phyloP scores from a whole-genome alignment of 2,888 invertebrate genomes.

The Sphinx pinastri region DNA sequence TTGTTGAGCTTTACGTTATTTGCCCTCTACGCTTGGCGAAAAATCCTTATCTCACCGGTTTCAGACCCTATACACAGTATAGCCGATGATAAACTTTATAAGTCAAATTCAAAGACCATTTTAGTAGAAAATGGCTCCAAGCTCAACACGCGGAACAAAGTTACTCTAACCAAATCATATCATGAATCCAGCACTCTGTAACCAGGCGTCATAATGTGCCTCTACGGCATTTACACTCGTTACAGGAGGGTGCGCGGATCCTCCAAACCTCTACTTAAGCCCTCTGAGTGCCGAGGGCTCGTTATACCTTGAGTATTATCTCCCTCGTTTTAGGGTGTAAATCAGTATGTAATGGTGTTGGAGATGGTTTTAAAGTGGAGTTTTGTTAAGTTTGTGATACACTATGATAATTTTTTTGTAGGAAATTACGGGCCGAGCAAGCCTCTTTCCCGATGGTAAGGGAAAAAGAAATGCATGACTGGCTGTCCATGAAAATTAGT shows the following conservation, averaged over 20 bases:
- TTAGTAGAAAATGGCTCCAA: background rate
- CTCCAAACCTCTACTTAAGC: slow-evolving; percentile 6
- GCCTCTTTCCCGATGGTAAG: too few relatives aligned
- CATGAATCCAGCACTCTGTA: background rate
- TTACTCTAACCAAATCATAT: background rate
- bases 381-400: background rate
- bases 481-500: too few relatives aligned
- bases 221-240: slow-evolving; percentile 9
- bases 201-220: background rate
- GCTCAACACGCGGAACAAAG: background rate
- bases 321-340: background rate
- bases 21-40: too few relatives aligned
- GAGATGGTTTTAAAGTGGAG: background rate
- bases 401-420: too few relatives aligned
- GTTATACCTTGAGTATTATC: slow-evolving; percentile 12
- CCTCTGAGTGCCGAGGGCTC: background rate
- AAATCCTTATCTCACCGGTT: too few relatives aligned
- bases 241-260: background rate
- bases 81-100: too few relatives aligned
- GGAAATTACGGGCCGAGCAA: background rate
- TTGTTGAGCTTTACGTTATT: too few relatives aligned
- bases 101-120: background rate
- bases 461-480: too few relatives aligned
- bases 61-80: too few relatives aligned
- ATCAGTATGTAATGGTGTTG: background rate